These are phyloP conservation scores for Zaprionus africanus DNA, from an alignment of 1,140 invertebrate genomes.

Conservation along the genomic window DNA sequence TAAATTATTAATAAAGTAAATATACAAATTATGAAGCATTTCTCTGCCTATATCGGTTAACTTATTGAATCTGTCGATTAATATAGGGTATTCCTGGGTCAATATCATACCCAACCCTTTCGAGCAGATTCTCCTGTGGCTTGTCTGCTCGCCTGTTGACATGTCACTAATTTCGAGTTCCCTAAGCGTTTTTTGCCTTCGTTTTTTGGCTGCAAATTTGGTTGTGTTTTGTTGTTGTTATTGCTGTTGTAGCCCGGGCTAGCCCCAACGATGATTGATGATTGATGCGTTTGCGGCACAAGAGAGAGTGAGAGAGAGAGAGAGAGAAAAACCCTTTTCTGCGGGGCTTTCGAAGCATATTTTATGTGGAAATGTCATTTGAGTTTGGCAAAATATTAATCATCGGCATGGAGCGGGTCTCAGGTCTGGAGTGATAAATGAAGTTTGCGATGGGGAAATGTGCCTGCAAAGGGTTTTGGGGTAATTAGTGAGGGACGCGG, in stretches of 20 bases:
- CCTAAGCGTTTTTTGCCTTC: constrained; percentile 54
- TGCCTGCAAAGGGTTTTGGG: constrained; percentile 27
- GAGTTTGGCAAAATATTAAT: constrained; percentile 73
- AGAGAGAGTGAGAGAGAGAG: not conserved
- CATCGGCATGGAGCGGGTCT: constrained; percentile 46
- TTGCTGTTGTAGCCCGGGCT: constrained; percentile 12
- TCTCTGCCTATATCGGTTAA: not conserved
- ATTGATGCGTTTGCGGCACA: constrained; percentile 71
- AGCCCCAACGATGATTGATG: constrained; percentile 44
- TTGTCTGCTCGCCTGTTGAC: constrained; percentile 62
- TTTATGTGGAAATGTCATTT: constrained; percentile 65
- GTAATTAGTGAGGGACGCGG: constrained; percentile 34
- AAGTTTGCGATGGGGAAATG: constrained; percentile 40
- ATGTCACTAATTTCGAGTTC: constrained; percentile 76
- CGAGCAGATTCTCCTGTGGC: constrained; percentile 27
- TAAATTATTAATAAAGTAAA: not conserved
- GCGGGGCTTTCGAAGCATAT: constrained; percentile 62
- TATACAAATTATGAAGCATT: not conserved
- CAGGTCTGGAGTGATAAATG: constrained; percentile 66
- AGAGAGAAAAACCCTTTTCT: constrained; percentile 58
- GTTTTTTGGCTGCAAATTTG: constrained; percentile 55
- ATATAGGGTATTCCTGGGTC: not conserved
- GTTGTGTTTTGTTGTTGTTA: constrained; percentile 50
- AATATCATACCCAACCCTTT: not conserved
- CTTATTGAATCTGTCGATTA: not conserved